Percentiles rank a stretch among this genome's conserved stretches.
These are phyloP conservation scores for Polydrusus tereticollis DNA, from an alignment of 2,888 invertebrate species.

Conservation along the genomic window DNA sequence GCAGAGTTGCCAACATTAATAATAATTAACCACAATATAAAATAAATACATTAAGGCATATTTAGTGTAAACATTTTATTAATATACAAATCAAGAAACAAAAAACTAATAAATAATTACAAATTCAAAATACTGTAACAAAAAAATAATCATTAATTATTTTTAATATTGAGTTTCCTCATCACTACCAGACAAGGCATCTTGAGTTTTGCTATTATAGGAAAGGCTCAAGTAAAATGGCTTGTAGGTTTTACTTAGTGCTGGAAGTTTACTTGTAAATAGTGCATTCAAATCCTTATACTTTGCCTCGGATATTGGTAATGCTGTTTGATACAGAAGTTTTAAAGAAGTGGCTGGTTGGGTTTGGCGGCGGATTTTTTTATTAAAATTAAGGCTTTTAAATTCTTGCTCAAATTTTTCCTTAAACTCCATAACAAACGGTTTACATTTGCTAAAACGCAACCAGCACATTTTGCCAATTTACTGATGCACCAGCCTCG, in stretches of 20 bases:
- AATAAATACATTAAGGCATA: no score
- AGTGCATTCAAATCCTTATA: background rate
- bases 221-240: background rate
- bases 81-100: no score
- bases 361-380: background rate
- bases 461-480: constrained; percentile 29
- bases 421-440: constrained; percentile 30
- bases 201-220: no score
- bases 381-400: constrained; percentile 17
- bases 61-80: no score
- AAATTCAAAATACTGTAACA: no score
- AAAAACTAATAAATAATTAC: no score
- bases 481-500: background rate
- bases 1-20: no score
- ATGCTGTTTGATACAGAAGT: background rate
- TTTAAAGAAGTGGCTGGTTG: background rate
- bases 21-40: no score
- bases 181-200: no score
- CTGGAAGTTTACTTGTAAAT: background rate
- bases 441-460: constrained; percentile 13
- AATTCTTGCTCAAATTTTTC: constrained; percentile 29
- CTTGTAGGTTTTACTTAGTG: background rate
- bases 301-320: background rate
- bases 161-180: no score
- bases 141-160: no score